Evolutionary conservation across 2,797 vertebrate species (phyloP), one percentile per base, ranked within the genome.

Genomic region (Fringilla coelebs): DNA sequence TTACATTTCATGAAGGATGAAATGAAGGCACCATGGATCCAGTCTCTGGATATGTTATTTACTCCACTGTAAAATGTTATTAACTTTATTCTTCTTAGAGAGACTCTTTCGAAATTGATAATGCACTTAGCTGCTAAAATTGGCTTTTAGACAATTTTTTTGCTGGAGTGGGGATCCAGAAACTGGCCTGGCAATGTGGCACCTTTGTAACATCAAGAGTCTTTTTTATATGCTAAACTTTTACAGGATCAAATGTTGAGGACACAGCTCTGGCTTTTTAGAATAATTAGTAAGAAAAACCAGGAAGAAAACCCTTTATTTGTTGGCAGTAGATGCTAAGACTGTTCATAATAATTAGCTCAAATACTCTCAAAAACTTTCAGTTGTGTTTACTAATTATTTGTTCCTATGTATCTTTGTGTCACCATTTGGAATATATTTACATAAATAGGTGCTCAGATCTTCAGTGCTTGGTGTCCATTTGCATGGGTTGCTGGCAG

Each of bases 401-500:
- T 93, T 71, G 57, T 63, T 93, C 43, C 45, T 73, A 22, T 60
- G 40, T 52, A 54, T 77, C 91, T 94, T 49, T 78, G 67, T 92
- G 73, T 73, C 48, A 61, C 25, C 52, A 15, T 36, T 54, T 82
- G 60, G 85, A 92, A 91, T 88, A 73, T 84, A 82, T 92, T 93
- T 95, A 67, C 89, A 85, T 94, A 91, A 94, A 84, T 10, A 70
- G 60, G 36, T 52, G 51, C 45, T 91, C 70, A 45, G 55, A 12
- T 91, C 63, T 65, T 52, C 41, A 77, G 3, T 88, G 72, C 71
- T 54, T 54, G 17, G 22, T 74, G 54, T 77, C 72, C 17, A 4
- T 94, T 79, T 91, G 93, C 77, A 52, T 40, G 76, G 36, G 41
- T 21, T 92, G 57, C 91, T 91, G 88, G 94, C 88, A 91, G 36